Evolutionary conservation across 64 coral and sea anemone species (phyloP).

Genomic region (Montipora cactus): DNA sequence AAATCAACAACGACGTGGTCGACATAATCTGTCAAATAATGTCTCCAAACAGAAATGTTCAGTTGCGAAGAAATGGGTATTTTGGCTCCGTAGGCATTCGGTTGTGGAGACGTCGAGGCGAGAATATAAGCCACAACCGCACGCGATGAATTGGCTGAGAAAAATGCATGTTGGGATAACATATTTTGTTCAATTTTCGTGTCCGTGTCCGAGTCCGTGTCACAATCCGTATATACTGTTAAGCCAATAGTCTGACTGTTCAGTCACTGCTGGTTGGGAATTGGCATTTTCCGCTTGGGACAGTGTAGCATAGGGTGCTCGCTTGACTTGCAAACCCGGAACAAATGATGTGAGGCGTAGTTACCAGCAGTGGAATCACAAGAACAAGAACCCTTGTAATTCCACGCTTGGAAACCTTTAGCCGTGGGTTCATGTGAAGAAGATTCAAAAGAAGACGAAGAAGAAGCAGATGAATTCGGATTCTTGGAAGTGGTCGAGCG

Average conservation of each 20-base stretch:
- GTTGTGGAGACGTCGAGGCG: neutral
- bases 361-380: neutral
- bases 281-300: slow-evolving; percentile 19
- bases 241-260: neutral
- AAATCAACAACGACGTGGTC: slow-evolving; percentile 32
- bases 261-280: neutral
- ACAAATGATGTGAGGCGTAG: no score
- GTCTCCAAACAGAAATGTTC: slow-evolving; percentile 10
- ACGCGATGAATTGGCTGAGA: neutral
- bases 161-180: neutral
- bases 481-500: neutral
- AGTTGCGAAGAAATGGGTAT: slow-evolving; percentile 17
- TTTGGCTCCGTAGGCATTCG: slow-evolving; percentile 25
- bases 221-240: neutral
- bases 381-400: slow-evolving; percentile 9
- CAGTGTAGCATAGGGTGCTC: slow-evolving; percentile 16
- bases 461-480: no score
- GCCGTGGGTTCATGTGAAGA: no score
- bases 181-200: neutral
- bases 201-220: slow-evolving; percentile 1
- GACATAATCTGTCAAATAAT: slow-evolving; percentile 5
- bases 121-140: slow-evolving; percentile 11
- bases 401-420: slow-evolving; percentile 22
- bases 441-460: no score
- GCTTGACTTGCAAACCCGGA: slow-evolving; percentile 32